Evolutionary conservation across 2,797 vertebrate species (phyloP), one percentile per base, ranked within the genome.

Genomic region (Typhlichthys subterraneus): DNA sequence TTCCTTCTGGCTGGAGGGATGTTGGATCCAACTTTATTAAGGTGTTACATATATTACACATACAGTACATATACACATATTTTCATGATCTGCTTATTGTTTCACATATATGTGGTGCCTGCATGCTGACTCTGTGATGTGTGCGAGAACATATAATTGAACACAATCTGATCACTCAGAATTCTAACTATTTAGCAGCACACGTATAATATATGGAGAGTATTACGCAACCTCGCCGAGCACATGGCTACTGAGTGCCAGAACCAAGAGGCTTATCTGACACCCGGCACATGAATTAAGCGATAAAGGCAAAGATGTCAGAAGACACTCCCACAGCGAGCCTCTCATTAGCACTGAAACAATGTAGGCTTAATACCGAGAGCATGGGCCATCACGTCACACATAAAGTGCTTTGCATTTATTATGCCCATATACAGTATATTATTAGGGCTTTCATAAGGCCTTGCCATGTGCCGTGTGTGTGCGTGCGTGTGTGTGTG

Each of bases 391-490:
- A 75, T 71, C 73, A 72, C 80, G 72, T 87, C 81, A 86, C 82
- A 88, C 68, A 59, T 78, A 85, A 81, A 86, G 81, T 82, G 82
- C 82, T 88, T 89, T 84, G 76, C 75, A 83, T 88, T 85, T 77
- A 91, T 88, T 89, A 88, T 72, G 85, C 42, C 69, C 63, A 75
- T 80, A 81, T 77, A 77, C 66, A 68, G 66, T 82, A 83, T 76
- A 77, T 84, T 89, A 86, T 84, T 83, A 83, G 60, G 64, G 70
- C 65, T 74, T 79, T 68, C 72, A 78, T 75, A 75, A 69, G 82
- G 65, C 54, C 62, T 53, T 63, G 15, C 69, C 70, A 76, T 62
- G 38, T 57, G 65, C 5, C 61, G 53, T 61, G 10, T 1, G 3
- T 57, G 49, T 53, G 52, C 49, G 48, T 47, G 47, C 33, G 19